phyloP scores from a whole-genome alignment of 37 sponge, comb jelly and placozoan genomes.

The Crambe crambe region DNA sequence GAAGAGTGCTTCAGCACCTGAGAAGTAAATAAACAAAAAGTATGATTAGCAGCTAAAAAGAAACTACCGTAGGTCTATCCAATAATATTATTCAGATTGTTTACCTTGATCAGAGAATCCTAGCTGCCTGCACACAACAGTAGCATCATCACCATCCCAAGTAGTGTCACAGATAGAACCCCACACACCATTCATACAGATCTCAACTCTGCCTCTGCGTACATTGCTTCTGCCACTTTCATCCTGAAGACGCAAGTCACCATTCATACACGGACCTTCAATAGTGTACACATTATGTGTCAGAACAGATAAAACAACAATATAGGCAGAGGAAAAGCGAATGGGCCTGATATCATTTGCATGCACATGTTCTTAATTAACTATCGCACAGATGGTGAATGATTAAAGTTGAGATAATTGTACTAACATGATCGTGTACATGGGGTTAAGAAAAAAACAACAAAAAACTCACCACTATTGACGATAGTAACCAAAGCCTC shows the following conservation, averaged over 20 bases:
- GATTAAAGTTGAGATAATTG: too few species aligned
- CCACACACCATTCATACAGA: conserved; percentile 16
- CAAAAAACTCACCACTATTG: too few species aligned
- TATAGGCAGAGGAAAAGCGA: too few species aligned
- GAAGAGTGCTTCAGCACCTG: background rate
- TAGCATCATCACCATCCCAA: conserved; percentile 29
- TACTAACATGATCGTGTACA: too few species aligned
- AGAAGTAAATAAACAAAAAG: background rate
- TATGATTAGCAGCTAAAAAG: background rate
- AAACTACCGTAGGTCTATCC: background rate
- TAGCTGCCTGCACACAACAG: conserved; percentile 19
- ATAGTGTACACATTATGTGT: too few species aligned
- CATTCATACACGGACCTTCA: background rate
- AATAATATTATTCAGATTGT: too few species aligned
- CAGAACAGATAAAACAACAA: too few species aligned
- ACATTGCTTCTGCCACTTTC: background rate
- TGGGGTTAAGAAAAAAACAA: too few species aligned
- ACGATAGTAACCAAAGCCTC: too few species aligned
- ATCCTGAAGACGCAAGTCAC: background rate
- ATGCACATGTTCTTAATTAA: too few species aligned
- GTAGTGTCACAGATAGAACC: conserved; percentile 10
- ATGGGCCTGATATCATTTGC: too few species aligned
- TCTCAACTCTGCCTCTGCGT: conserved; percentile 9
- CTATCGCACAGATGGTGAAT: too few species aligned
- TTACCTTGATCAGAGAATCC: background rate